Evolutionary conservation across 2,888 invertebrate genomes (phyloP), one percentile per base, ranked within the genome.

Genomic region (Ephialtes manifestator): DNA sequence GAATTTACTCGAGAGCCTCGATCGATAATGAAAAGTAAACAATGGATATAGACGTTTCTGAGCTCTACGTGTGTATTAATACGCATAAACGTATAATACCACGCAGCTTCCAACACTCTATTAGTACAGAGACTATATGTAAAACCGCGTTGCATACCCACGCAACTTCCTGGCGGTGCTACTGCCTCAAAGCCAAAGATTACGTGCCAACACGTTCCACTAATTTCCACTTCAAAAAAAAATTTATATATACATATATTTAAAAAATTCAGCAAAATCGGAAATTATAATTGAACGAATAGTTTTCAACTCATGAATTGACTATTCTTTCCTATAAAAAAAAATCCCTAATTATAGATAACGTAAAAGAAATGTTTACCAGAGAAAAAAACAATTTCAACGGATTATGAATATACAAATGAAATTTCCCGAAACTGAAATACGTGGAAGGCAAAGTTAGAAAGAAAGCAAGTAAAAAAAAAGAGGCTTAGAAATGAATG

Each of bases 401-500:
- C 15, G 0, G 43, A 13, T 39, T 8, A 60, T 43, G 55, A 65
- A 55, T 51, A 28, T 72, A 48, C 13, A 51, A 68, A 53, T 10
- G 31, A 76, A 76, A 18, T 35, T 39, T 5, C 55, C 15, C 31
- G 63, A 53, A 81, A 68, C 65, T 46, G 20, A 60, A 53, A 75
- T 75, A 78, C 83, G 67, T 39, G 68, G 48, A 77, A 83, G 51
- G 83, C 60, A n/a, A 39, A 53, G 46, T 8, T 8, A 68, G 5
- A 46, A 76, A 48, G 35, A 71, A 24, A 20, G 1, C 8, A 28
- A 58, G 35, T 31, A 58, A 7, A 31, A 74, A 46, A 58, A 51
- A 28, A 24, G 11, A 46, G 31, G 79, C 76, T 81, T 70, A 67
- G 85, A 82, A 80, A 79, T 85, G 82, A 85, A 85, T 85, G 85